Base-by-base conservation (phyloP, 2,113 vertebrate genomes). In the Ptyas mucosa region DNA sequence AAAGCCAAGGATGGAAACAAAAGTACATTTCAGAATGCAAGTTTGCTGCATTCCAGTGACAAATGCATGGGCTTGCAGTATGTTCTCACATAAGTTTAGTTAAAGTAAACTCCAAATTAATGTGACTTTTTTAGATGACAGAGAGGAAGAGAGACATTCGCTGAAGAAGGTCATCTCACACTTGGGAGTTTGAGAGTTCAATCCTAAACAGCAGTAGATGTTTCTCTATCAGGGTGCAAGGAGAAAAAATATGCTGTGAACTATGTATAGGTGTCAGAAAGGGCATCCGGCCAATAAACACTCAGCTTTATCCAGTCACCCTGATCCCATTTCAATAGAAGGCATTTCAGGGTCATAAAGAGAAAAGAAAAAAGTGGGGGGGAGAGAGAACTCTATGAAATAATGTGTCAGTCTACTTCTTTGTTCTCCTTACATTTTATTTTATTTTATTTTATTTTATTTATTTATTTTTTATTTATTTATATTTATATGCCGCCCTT, bases 1-100 rank as follows among this genome's bases (percentile, higher is more conserved):
- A 86, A 57, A 54, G 92, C 54, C 93, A 93, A 87, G 94, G 54
- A 87, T 91, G 18, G 90, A 94, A 26, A 0, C 85, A 54, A 1
- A 94, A 91, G 90, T 26, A 87, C 91, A 10, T 86, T 69, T 34
- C 14, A 46, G 51, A 54, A 75, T 39, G 53, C 34, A 75, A 24
- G 10, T 53, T 64, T 24, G 0, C 46, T 92, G 39, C 39, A 34
- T 24, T 29, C 5, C 51, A 75, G 12, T 51, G n/a, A 20, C 52
- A 87, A 61, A 91, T 46, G 1, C 23, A 89, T 89, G 3, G 10
- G n/a, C 29, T 92, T 92, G 61, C 26, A 26, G 52, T 54, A 39
- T 24, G 21, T 64, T 88, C n/a, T 64, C 55, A 29, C 14, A 64
- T 39, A 49, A 26, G 1, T 23, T 43, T 26, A 20, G 12, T 88